Base-by-base conservation (phyloP, 1,140 invertebrate genomes). In the Whitmania pigra region DNA sequence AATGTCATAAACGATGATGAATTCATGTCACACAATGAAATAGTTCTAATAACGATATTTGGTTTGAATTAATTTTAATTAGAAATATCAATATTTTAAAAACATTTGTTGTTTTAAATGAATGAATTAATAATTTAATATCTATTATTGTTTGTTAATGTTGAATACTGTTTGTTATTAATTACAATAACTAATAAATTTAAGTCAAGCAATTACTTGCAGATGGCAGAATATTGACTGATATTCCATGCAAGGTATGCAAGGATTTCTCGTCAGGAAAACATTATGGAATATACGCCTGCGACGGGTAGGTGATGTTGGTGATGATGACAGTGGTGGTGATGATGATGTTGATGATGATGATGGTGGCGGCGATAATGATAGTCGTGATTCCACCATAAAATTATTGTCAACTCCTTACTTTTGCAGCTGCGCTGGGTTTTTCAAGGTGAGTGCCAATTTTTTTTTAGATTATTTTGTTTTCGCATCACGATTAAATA, bases 281-380 rank as follows among this genome's bases (percentile, higher is more conserved):
- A 82, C 96, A 99, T 80, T 99, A 99, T 79, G 95, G 96, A 17
- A 97, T 99, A 72, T 98, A 94, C 80, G 94, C 94, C 0, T 99
- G 96, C 79, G 95, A 99, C 81, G 95, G 96, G 75, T 87, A 36
- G 31, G 31, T 36, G 31, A 6, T 36, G 31, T 2, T 36, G 31
- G 6, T 36, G 31, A 36, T 36, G 31, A 36, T 36, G 31, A 36
- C 6, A 6, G 6, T 36, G 31, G 6, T 90, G 17, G 6, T n/a
- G 22, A 63, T 63, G 9, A 20, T 63, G 22, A 63, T 63, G 22
- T 11, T 63, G 57, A 17, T 49, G 9, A 63, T 63, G 22, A n/a
- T 63, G 29, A 31, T 63, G 22, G 22, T 63, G 22, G 22, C 22
- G n/a, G 57, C 22, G 6, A 17, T 63, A 4, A 25, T 73, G 25